Base-by-base conservation (phyloP, 2,888 invertebrate genomes). In the Thymelicus acteon region DNA sequence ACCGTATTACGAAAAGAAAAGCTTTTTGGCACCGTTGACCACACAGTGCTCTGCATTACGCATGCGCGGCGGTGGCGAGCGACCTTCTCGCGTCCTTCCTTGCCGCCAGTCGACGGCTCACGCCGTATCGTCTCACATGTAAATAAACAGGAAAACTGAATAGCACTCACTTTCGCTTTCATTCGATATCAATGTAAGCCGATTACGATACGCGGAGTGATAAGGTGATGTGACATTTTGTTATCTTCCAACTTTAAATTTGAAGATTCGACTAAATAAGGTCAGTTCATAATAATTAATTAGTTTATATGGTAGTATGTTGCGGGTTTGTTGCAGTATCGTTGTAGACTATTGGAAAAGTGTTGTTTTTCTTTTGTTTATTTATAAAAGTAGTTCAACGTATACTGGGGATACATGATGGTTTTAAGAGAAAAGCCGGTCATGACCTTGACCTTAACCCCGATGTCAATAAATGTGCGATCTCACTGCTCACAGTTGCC, bases 31-130 rank as follows among this genome's bases (percentile, higher is more conserved):
- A 82, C 75, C 77, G 81, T 83, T 80, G 79, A 80, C 80, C 76
- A 76, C 44, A 70, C 72, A 79, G 76, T 80, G 79, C 77, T 72
- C 73, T 75, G 72, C 74, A 80, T 78, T 74, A 85, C 93, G 93
- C 93, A 92, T 92, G 93, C 93, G 93, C 89, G 77, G 77, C 74
- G 78, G 72, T 77, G 74, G 73, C 81, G 74, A 72, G 76, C 87
- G 93, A 92, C 93, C 93, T 93, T 92, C 86, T 78, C 83, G 86
- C 89, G 93, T 89, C 92, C 93, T 92, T 85, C 93, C 57, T 92
- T 84, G 82, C 72, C 71, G 75, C 74, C 78, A 91, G 92, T 91
- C 84, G 85, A 82, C 87, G 84, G 84, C 85, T 81, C 83, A 84
- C 84, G 90, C 87, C 91, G 93, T 88, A 86, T 83, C 84, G 85